Conservation (phyloP, 2,797 vertebrate genomes). For the Gephyroberyx darwinii region DNA sequence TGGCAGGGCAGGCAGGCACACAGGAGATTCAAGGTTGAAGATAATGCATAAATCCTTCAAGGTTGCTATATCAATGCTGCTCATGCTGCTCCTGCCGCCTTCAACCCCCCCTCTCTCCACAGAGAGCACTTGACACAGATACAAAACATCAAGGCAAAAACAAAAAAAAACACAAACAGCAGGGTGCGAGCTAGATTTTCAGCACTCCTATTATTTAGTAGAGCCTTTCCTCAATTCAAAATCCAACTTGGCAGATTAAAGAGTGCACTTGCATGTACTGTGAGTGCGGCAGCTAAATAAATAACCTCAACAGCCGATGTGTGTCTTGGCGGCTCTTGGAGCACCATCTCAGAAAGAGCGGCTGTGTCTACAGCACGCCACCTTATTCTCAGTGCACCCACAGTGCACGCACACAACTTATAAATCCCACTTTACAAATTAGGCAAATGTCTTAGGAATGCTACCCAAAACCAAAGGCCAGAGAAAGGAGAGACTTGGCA, state of each 20-base stretch:
- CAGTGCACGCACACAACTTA: conserved; percentile 20
- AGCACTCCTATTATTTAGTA: neutral
- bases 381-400: conserved; percentile 1
- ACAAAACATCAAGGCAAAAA: conserved; percentile 4
- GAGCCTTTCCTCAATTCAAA: neutral
- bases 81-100: conserved; percentile 19
- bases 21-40: conserved; percentile 63
- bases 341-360: neutral
- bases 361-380: conserved; percentile 3
- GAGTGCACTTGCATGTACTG: neutral
- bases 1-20: conserved; percentile 38
- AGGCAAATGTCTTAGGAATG: conserved; percentile 49
- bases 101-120: conserved; percentile 14
- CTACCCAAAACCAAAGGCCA: conserved; percentile 33
- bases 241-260: conserved; percentile 12
- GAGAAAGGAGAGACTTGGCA: conserved; percentile 9
- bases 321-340: neutral
- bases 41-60: conserved; percentile 47
- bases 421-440: conserved; percentile 47
- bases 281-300: neutral
- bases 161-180: neutral
- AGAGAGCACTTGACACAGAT: conserved; percentile 31
- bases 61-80: conserved; percentile 52
- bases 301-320: neutral
- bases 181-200: neutral